These are phyloP conservation scores for Cotesia chilonis DNA, from an alignment of 1,140 invertebrate genomes.

Conservation along the genomic window DNA sequence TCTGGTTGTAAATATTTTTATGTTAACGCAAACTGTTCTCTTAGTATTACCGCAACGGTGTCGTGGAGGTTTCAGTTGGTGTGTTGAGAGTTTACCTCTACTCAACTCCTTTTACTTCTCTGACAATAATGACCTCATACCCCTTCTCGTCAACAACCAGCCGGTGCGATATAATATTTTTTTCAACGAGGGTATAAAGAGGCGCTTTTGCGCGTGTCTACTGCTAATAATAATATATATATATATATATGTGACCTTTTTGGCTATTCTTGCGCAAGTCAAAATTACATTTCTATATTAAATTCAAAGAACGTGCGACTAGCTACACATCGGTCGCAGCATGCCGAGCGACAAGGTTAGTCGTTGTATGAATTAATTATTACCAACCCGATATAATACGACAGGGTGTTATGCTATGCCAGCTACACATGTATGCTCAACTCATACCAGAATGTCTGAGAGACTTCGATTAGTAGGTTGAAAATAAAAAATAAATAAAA, in stretches of 20 bases:
- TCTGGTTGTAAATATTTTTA: constrained; percentile 7
- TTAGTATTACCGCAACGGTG: not conserved
- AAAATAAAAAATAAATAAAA: too few relatives aligned
- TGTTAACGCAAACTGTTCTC: constrained; percentile 5
- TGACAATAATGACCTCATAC: constrained; percentile 21
- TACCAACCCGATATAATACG: not conserved
- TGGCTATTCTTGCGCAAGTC: constrained; percentile 10
- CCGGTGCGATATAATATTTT: constrained; percentile 14
- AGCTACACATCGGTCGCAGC: constrained; percentile 12
- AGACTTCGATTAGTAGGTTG: constrained; percentile 7
- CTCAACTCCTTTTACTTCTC: not conserved
- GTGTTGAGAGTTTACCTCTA: constrained; percentile 13
- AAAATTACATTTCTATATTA: constrained; percentile 20
- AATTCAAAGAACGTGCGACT: constrained; percentile 5
- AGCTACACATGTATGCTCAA: not conserved
- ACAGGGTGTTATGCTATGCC: constrained; percentile 11
- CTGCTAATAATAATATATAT: not conserved
- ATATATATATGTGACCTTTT: constrained; percentile 22
- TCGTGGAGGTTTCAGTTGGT: constrained; percentile 3
- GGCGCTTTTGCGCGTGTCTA: not conserved
- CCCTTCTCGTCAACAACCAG: not conserved
- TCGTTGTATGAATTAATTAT: constrained; percentile 10
- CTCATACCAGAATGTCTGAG: constrained; percentile 24
- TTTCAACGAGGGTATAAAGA: not conserved
- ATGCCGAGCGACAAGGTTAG: constrained; percentile 26